Evolutionary conservation across 2,113 vertebrate genomes (phyloP).

Genomic region (Megaleporinus macrocephalus): DNA sequence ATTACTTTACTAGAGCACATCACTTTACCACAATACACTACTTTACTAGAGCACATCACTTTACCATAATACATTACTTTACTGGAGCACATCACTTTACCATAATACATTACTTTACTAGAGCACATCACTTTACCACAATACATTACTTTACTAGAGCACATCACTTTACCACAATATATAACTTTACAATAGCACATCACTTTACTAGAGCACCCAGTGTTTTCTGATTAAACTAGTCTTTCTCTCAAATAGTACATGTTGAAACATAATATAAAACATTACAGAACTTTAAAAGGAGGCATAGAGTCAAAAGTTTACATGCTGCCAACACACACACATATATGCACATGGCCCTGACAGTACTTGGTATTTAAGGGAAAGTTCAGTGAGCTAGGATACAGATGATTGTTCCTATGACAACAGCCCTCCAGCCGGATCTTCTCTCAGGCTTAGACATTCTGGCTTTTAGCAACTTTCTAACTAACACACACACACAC

Average conservation of each 20-base stretch:
- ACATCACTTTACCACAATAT: too few relatives aligned
- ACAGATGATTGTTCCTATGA: slow-evolving; percentile 53
- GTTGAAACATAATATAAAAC: neutral
- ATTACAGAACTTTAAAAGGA: neutral
- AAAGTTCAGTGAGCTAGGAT: slow-evolving; percentile 43
- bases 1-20: too few relatives aligned
- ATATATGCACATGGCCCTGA: slow-evolving; percentile 20
- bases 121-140: neutral
- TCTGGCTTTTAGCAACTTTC: neutral
- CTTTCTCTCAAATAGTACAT: neutral
- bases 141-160: slow-evolving; percentile 3
- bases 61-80: too few relatives aligned
- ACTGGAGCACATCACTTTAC: too few relatives aligned
- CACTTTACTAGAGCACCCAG: too few relatives aligned
- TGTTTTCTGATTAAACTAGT: too few relatives aligned
- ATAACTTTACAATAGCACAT: neutral
- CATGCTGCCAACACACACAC: neutral
- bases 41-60: too few relatives aligned
- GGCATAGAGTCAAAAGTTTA: neutral
- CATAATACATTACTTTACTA: too few relatives aligned
- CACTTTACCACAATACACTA: too few relatives aligned
- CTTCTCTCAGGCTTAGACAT: slow-evolving; percentile 20
- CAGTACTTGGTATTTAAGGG: slow-evolving; percentile 33
- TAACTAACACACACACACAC: neutral
- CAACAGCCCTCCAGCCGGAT: slow-evolving; percentile 33